phyloP scores from a whole-genome alignment of 2,888 invertebrate genomes.

The Bembecia ichneumoniformis region DNA sequence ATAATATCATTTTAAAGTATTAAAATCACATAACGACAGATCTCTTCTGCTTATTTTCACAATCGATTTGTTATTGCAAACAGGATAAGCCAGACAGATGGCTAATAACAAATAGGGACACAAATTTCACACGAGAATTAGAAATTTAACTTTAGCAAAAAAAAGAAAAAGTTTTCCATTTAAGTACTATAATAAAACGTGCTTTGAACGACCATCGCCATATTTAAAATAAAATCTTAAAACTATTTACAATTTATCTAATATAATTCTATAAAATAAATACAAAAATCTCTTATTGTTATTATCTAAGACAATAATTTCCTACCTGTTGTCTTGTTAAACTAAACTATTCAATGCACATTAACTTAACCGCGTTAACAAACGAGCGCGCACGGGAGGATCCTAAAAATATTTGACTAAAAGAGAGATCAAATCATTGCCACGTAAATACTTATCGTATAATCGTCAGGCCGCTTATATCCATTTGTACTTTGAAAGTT shows the following conservation, averaged over 20 bases:
- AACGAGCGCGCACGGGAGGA: slow-evolving; percentile 44
- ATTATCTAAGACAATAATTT: slow-evolving; percentile 69
- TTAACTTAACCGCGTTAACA: slow-evolving; percentile 42
- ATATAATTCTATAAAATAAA: slow-evolving; percentile 71
- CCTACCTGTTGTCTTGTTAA: slow-evolving; percentile 67
- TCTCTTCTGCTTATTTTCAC: slow-evolving; percentile 39
- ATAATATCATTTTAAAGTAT: slow-evolving; percentile 39
- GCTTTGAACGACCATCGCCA: slow-evolving; percentile 64
- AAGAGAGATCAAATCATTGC: slow-evolving; percentile 82
- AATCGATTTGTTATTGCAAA: slow-evolving; percentile 10
- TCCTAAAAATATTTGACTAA: slow-evolving; percentile 78
- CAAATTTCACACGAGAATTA: slow-evolving; percentile 3
- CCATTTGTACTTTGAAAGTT: slow-evolving; percentile 60
- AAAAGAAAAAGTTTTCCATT: slow-evolving; percentile 48
- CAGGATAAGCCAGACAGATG: not conserved
- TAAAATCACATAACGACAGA: slow-evolving; percentile 63
- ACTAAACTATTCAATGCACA: slow-evolving; percentile 64
- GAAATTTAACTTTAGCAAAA: slow-evolving; percentile 7
- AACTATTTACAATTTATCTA: slow-evolving; percentile 70
- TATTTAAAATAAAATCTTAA: slow-evolving; percentile 54
- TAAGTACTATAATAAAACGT: slow-evolving; percentile 62
- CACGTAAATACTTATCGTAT: slow-evolving; percentile 65
- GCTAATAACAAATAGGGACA: slow-evolving; percentile 3
- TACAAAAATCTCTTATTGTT: slow-evolving; percentile 67
- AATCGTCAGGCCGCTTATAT: slow-evolving; percentile 39